Percentiles rank a stretch among this genome's conserved stretches.
Conservation (phyloP, 2,888 invertebrate species). For the Drosophila hamatofila region DNA sequence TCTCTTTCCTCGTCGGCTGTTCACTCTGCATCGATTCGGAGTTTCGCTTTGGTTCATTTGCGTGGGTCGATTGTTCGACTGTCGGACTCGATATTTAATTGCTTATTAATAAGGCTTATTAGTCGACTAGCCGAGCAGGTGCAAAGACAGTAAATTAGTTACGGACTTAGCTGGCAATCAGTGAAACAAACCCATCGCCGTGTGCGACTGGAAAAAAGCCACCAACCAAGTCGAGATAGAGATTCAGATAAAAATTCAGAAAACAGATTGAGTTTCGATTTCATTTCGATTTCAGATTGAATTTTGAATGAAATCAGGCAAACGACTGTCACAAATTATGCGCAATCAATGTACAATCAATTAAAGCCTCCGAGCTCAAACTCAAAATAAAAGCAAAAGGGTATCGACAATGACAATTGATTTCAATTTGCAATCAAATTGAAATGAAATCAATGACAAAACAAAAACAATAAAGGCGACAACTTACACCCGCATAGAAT, state of each 20-base stretch:
- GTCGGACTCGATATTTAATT: constrained; percentile 53
- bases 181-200: constrained; percentile 49
- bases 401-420: constrained; percentile 64
- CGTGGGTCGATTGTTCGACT: constrained; percentile 66
- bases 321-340: constrained; percentile 82
- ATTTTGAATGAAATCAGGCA: constrained; percentile 47
- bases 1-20: constrained; percentile 14
- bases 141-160: constrained; percentile 72
- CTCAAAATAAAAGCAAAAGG: constrained; percentile 30
- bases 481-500: constrained; percentile 73
- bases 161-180: constrained; percentile 59
- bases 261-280: constrained; percentile 15
- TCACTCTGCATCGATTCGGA: constrained; percentile 53
- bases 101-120: constrained; percentile 78
- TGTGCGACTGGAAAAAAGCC: constrained; percentile 45
- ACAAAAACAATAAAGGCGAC: constrained; percentile 60
- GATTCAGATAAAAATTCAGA: not conserved
- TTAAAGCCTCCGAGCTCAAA: constrained; percentile 59
- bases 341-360: constrained; percentile 80
- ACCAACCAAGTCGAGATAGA: constrained; percentile 7
- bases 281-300: too few species aligned
- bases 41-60: constrained; percentile 46
- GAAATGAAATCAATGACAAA: constrained; percentile 81
- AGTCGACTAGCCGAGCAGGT: constrained; percentile 70
- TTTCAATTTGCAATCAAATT: constrained; percentile 80